Base-by-base conservation (phyloP, 1,140 invertebrate species). In the Drosophila tsacasi region DNA sequence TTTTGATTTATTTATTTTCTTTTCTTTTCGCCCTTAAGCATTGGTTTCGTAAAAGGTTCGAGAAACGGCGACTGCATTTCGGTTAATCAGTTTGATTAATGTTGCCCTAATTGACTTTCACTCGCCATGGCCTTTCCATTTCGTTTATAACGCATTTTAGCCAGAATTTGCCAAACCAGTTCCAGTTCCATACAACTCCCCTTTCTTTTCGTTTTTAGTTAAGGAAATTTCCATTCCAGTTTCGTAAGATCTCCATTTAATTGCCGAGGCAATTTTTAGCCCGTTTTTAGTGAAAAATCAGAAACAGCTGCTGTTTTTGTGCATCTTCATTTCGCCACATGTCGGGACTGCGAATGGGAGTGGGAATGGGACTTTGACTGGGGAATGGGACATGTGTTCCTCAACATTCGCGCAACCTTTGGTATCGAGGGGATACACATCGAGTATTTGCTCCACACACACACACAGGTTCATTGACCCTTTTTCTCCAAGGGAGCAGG, bases 71-170 rank as follows among this genome's bases (percentile, higher is more conserved):
- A 64, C 62, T 84, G 81, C 77, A 74, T 77, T 83, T 76, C 49
- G 81, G 79, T 74, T 74, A 66, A 65, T 72, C 71, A 76, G 50
- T 74, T 85, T 90, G 85, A 90, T 91, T 91, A 86, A 91, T 90
- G 87, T 76, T 86, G 71, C 79, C 71, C 84, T 91, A 80, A 90
- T 90, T 91, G 85, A 91, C 85, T 90, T 90, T 90, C 86, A 79
- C 85, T 91, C 46, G 35, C 37, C 63, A 1, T 40, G 40, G 64
- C 64, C 72, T 77, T 72, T 77, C 49, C 67, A 62, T 79, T 79
- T 79, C 61, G 21, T 57, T 79, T 79, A 71, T 73, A 74, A 52
- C 21, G 59, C n/a, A 64, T 64, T 75, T 49, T 5, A 27, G 23
- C 54, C 46, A 71, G 67, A 68, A 71, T 68, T 68, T 46, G 39